phyloP scores from a whole-genome alignment of 2,888 invertebrate species.

The Priocnemis perturbator region DNA sequence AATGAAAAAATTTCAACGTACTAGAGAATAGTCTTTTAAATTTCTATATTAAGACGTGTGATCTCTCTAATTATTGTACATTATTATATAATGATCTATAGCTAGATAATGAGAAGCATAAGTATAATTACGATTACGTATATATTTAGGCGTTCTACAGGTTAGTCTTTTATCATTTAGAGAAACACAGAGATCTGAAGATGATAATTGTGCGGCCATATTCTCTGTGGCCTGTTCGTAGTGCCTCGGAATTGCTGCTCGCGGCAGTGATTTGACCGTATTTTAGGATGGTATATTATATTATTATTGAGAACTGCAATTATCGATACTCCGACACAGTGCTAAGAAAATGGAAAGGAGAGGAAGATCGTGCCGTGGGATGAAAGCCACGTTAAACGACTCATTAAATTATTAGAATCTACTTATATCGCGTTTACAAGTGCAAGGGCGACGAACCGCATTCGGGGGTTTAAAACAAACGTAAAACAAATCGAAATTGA shows the following conservation, averaged over 20 bases:
- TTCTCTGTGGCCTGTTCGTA: constrained; percentile 75
- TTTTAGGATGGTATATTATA: constrained; percentile 73
- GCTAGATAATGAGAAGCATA: constrained; percentile 66
- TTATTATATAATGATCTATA: constrained; percentile 69
- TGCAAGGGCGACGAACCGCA: constrained; percentile 39
- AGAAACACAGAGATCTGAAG: constrained; percentile 68
- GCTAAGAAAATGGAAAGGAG: constrained; percentile 46
- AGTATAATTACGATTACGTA: constrained; percentile 62
- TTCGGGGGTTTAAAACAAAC: background rate
- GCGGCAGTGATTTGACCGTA: constrained; percentile 75
- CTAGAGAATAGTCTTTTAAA: constrained; percentile 74
- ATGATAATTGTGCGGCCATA: constrained; percentile 74
- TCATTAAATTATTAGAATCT: constrained; percentile 70
- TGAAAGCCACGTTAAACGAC: constrained; percentile 66
- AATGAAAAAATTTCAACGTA: constrained; percentile 67
- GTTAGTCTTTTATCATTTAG: constrained; percentile 64
- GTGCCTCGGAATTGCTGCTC: constrained; percentile 76
- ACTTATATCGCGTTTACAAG: constrained; percentile 52
- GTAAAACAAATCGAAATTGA: constrained; percentile 6
- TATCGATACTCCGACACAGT: constrained; percentile 70
- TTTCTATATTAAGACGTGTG: constrained; percentile 75
- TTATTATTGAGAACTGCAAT: constrained; percentile 70
- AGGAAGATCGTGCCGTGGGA: constrained; percentile 57
- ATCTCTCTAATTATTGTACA: constrained; percentile 75
- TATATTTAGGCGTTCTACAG: constrained; percentile 58